Evolutionary conservation across 1,140 invertebrate genomes (phyloP), one percentile per base, ranked within the genome.

Genomic region (Cyrtorhinus lividipennis): DNA sequence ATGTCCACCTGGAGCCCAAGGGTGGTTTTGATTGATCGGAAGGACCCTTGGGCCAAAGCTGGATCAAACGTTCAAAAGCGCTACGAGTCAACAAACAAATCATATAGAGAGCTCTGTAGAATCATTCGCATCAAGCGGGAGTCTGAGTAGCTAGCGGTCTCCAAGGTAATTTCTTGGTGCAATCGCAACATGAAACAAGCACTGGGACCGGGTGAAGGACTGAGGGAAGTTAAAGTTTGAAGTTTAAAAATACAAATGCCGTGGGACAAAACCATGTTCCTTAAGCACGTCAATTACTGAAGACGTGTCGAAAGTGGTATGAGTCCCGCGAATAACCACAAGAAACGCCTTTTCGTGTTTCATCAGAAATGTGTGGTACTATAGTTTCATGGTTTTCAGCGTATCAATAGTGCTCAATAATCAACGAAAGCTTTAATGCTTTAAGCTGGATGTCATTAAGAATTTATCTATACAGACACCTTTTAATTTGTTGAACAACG

Each of bases 401-500:
- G 15, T 38, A 38, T 38, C 30, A 38, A 38, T 38, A 8, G 30
- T 38, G 30, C 15, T 38, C 30, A 8, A 38, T 38, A 38, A 38
- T 38, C 30, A 38, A 8, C 30, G 30, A 15, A 23, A 56, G 5
- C 18, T 56, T 10, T 10, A 5, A 18, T 56, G 20, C 15, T 2
- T 58, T 24, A 58, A 5, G 13, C 23, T 58, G 15, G 23, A 24
- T 1, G 2, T 8, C 25, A 58, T 58, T 24, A 63, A 20, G 15
- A 63, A 59, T 20, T 56, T 48, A 64, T 61, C 59, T 46, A 45
- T 48, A 30, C 23, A 27, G 8, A 56, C 30, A 18, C 62, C 45
- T 24, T 62, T 44, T 22, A 56, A 30, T 18, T 27, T 23, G 59
- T 30, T 44, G n/a, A 27, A 78, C 76, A 26, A 78, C 79, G 60